Evolutionary conservation across 1,140 invertebrate genomes (phyloP), one percentile per base, ranked within the genome.

Genomic region (Bombus ignitus): DNA sequence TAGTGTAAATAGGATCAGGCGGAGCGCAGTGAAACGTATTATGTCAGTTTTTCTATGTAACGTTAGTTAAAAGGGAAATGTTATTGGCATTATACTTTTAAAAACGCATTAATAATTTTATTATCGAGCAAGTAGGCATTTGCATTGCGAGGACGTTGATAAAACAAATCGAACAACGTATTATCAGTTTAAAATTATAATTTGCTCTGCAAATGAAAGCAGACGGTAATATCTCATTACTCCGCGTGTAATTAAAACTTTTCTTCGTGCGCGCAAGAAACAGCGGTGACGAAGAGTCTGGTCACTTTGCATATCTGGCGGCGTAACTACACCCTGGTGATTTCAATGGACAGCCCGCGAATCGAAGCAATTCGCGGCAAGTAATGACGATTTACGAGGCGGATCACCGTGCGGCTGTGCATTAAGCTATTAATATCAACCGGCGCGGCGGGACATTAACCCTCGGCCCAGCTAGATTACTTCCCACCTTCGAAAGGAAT

Each of bases 341-440:
- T 82, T 82, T 44, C 71, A 28, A 35, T 22, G 81, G 18, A n/a
- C 39, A 74, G 57, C 22, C 57, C 10, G 57, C 81, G 53, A 66
- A 75, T 82, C 71, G 71, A 75, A 75, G 81, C 22, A 82, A 82
- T 75, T 74, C 81, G 71, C 71, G 81, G 71, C 71, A 65, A 37
- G 81, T 82, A 82, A 82, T 66, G 81, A 82, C 71, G 57, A 82
- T 82, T 82, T 82, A 75, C 71, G 72, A 75, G 42, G 39, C 57
- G 71, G 72, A 82, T 82, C 71, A 66, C 42, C 10, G 32, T 13
- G 6, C n/a, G 39, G 32, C 53, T 44, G 18, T 65, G 25, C 71
- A 82, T 82, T 82, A 75, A 82, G 81, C 81, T 82, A 82, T 82
- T 82, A 82, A 82, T 82, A 82, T 75, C 81, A 47, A 39, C n/a